Conservation (phyloP, 2,113 vertebrate species). For the Toxostoma redivivum region DNA sequence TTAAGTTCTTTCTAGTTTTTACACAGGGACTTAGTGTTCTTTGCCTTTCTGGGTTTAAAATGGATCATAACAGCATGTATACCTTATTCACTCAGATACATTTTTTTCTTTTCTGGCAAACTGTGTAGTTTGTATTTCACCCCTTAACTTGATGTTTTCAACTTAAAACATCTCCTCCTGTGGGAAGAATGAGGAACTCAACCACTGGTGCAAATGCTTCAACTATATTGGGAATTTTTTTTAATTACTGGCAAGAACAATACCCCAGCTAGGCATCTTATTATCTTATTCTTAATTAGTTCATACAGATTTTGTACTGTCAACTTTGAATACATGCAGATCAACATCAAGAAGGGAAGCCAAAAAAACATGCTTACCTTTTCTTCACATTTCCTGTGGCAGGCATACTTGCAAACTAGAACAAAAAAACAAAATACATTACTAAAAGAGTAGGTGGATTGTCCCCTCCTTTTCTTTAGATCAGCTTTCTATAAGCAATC, state of each 20-base stretch:
- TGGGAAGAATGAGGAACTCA: background rate
- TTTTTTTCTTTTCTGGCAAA: background rate
- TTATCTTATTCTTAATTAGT: background rate
- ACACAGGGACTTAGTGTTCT: background rate
- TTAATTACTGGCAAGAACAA: background rate
- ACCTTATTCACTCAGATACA: background rate
- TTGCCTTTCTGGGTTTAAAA: background rate
- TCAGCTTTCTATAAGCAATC: background rate
- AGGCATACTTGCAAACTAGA: conserved; percentile 74
- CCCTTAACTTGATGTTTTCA: background rate
- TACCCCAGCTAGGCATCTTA: background rate
- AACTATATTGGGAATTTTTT: background rate
- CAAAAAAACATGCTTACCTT: conserved; percentile 63
- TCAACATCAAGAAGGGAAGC: background rate
- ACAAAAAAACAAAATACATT: background rate
- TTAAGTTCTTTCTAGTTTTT: background rate
- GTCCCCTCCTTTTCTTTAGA: background rate
- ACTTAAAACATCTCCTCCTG: background rate
- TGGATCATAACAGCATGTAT: background rate
- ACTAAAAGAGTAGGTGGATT: background rate
- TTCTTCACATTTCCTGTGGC: conserved; percentile 73
- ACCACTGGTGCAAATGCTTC: background rate
- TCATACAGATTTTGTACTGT: background rate
- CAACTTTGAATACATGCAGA: background rate
- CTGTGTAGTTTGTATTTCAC: background rate